These are phyloP conservation scores for Molossus alvarezi DNA, from an alignment of 2,797 vertebrate genomes.

Conservation along the genomic window DNA sequence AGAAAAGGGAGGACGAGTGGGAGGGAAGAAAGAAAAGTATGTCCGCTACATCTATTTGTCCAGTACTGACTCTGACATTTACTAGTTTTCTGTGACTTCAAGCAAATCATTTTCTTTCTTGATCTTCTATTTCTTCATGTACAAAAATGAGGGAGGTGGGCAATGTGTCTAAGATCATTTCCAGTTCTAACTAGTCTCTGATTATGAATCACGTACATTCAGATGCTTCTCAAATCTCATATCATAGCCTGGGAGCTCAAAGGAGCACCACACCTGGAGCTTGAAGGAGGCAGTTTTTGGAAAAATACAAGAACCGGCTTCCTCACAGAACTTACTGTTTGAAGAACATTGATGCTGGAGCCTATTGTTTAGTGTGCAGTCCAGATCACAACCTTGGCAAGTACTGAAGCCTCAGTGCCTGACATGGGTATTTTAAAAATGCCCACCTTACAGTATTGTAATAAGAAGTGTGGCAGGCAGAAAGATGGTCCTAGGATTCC, in stretches of 20 bases:
- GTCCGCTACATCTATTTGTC: too few relatives aligned
- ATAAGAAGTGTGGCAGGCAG: neutral
- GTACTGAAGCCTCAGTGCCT: neutral
- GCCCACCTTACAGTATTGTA: fast-evolving
- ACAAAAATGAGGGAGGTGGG: neutral
- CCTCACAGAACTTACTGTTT: neutral
- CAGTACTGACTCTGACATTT: neutral
- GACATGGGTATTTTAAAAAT: fast-evolving
- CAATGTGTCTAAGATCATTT: neutral
- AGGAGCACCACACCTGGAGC: neutral
- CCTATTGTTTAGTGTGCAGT: too few relatives aligned
- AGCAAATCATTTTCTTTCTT: neutral
- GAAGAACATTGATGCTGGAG: neutral
- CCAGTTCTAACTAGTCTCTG: neutral
- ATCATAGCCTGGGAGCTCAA: neutral
- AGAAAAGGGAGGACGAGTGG: too few relatives aligned
- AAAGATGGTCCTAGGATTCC: neutral
- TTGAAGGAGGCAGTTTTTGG: neutral
- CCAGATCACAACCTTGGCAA: neutral
- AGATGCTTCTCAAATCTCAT: neutral
- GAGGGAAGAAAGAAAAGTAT: too few relatives aligned
- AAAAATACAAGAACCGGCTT: neutral
- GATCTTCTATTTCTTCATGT: neutral
- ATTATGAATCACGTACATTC: neutral
- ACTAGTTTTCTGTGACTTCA: neutral